Evolutionary conservation across 2,113 vertebrate genomes (phyloP), one percentile per base, ranked within the genome.

Genomic region (Gadus chalcogrammus): DNA sequence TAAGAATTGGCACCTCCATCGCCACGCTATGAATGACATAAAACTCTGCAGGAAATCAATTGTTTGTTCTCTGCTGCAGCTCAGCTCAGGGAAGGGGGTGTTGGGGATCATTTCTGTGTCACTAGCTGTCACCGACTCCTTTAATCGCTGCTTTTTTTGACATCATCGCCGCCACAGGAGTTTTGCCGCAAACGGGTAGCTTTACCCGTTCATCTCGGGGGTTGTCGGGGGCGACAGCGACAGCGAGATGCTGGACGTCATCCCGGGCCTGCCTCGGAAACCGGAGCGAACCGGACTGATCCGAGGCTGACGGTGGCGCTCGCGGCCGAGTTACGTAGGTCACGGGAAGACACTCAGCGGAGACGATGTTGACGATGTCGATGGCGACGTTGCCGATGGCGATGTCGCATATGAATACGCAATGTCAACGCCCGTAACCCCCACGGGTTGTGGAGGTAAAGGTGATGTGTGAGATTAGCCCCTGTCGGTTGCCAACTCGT

Each of bases 41-140:
- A 79, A 71, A 73, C 74, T 74, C 73, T 73, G 55, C 72, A 22
- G 75, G 66, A 78, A 88, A 88, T 82, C 86, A 74, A 64, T 82
- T 84, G 80, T 84, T 84, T 83, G 67, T 74, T 83, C 73, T 70
- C 8, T 15, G 75, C 77, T 82, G 82, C 78, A 80, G 82, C 79
- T 72, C 24, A 73, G 77, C 24, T 69, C 35, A 67, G 72, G 64
- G 82, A 69, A 83, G 24, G 24, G 24, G 24, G 24, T 2, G 24
- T 2, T 2, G 24, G 24, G 24, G 2, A 24, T 24, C 24, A 24
- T 24, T 24, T 84, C 83, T 85, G 69, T 66, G 78, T 87, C 58
- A 75, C 81, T 78, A 74, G 68, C 72, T 80, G 73, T 82, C 79
- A 77, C 68, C 18, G 52, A 78, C 78, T 79, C 69, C 72, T 58